Evolutionary conservation across 2,888 invertebrate genomes (phyloP).

Genomic region (Clanis bilineata): DNA sequence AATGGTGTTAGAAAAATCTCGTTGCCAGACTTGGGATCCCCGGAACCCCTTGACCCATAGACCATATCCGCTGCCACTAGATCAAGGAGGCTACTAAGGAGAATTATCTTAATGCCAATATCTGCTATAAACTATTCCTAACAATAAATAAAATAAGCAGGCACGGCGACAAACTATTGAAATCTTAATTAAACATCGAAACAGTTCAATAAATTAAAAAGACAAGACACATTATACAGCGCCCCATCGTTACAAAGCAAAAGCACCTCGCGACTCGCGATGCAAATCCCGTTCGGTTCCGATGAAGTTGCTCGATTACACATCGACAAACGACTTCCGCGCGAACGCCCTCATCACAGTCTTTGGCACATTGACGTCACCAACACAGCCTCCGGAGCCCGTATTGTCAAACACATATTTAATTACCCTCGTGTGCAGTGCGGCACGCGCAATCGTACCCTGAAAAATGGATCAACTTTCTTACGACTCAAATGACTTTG

Average conservation of each 20-base stretch:
- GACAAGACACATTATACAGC: too few relatives aligned
- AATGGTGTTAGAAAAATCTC: too few relatives aligned
- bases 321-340: constrained; percentile 46
- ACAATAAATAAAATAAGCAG: too few relatives aligned
- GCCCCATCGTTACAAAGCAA: not conserved
- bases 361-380: constrained; percentile 72
- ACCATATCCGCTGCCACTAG: too few relatives aligned
- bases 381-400: constrained; percentile 67
- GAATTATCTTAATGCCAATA: too few relatives aligned
- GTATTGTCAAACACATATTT: constrained; percentile 81
- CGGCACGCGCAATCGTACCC: constrained; percentile 72
- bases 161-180: too few relatives aligned
- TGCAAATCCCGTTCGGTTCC: constrained; percentile 32
- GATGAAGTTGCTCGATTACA: constrained; percentile 23
- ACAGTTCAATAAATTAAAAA: too few relatives aligned
- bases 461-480: constrained; percentile 26
- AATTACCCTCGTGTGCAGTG: constrained; percentile 81
- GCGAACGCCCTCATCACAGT: constrained; percentile 48
- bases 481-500: not conserved
- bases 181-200: too few relatives aligned
- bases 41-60: too few relatives aligned
- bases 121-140: too few relatives aligned
- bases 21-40: too few relatives aligned
- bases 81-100: too few relatives aligned
- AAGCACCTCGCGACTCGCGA: constrained; percentile 20